A percentile compares a stretch with the other conserved stretches of the same genome.
Conservation (phyloP, 2,797 vertebrate genomes). For the Sphenopsis melanotis region DNA sequence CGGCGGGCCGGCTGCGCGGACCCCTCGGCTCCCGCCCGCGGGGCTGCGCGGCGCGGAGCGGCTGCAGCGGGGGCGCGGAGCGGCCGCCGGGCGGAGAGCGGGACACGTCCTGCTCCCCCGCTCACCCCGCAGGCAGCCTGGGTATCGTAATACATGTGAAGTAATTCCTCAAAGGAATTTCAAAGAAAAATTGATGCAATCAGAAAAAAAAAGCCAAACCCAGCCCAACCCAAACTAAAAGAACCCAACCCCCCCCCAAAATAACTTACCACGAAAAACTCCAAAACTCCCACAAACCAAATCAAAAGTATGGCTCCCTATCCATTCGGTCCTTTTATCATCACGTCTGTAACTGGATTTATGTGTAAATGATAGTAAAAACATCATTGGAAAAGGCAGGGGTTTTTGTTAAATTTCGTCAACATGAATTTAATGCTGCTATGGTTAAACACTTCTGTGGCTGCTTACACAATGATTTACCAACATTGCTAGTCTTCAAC, state of each 20-base stretch:
- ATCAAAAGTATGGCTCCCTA: background rate
- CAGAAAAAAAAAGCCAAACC: no score
- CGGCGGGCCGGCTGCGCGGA: background rate
- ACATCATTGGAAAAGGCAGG: rapidly evolving
- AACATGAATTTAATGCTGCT: background rate
- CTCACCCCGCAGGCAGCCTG: background rate
- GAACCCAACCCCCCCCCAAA: rapidly evolving
- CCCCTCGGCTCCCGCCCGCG: background rate
- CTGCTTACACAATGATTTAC: background rate
- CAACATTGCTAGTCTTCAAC: background rate
- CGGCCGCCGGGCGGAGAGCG: background rate
- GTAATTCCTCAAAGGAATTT: background rate
- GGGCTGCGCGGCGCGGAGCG: background rate
- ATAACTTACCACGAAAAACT: rapidly evolving
- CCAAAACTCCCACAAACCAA: background rate
- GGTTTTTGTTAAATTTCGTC: background rate
- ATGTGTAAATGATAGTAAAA: background rate
- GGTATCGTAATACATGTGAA: rapidly evolving
- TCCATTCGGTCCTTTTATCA: background rate
- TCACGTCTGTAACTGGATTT: background rate
- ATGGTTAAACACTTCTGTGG: background rate
- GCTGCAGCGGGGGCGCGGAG: background rate
- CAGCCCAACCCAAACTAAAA: background rate
- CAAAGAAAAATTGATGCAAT: background rate
- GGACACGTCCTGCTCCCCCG: rapidly evolving